A percentile compares a stretch with the other conserved stretches of the same genome.
Evolutionary conservation across 2,113 vertebrate species (phyloP).

Genomic region (Pelmatolapia mariae): DNA sequence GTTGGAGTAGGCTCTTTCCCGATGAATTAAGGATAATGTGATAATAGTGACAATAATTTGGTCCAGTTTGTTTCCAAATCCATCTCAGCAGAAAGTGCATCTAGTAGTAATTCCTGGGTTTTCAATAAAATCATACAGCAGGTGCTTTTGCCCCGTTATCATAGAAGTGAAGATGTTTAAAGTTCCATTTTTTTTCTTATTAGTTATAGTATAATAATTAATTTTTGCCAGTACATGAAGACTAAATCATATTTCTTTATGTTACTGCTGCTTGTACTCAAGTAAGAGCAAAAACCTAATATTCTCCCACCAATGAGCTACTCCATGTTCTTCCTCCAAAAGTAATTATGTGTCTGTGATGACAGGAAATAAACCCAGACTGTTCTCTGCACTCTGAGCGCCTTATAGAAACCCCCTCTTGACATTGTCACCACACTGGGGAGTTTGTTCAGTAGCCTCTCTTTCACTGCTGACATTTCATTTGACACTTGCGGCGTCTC

Average conservation of each 20-base stretch:
- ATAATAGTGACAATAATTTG: not conserved
- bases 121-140: not conserved
- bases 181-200: not conserved
- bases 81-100: not conserved
- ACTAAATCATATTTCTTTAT: not conserved
- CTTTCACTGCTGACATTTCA: conserved; percentile 31
- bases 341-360: conserved; percentile 7
- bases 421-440: not conserved
- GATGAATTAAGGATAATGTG: not conserved
- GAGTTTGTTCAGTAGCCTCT: conserved; percentile 25
- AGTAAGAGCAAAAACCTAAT: not conserved
- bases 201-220: not conserved
- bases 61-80: not conserved
- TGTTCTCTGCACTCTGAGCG: conserved; percentile 19
- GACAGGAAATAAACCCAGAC: conserved; percentile 33
- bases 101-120: not conserved
- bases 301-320: not conserved
- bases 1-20: not conserved
- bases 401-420: not conserved
- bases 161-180: not conserved
- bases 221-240: not conserved
- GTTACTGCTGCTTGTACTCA: not conserved
- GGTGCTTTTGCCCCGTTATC: not conserved
- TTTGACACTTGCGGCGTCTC: conserved; percentile 9
- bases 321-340: not conserved